These are phyloP conservation scores for Temnopleurus reevesii DNA, from an alignment of 53 echinoderm and acorn worm species.

Conservation along the genomic window DNA sequence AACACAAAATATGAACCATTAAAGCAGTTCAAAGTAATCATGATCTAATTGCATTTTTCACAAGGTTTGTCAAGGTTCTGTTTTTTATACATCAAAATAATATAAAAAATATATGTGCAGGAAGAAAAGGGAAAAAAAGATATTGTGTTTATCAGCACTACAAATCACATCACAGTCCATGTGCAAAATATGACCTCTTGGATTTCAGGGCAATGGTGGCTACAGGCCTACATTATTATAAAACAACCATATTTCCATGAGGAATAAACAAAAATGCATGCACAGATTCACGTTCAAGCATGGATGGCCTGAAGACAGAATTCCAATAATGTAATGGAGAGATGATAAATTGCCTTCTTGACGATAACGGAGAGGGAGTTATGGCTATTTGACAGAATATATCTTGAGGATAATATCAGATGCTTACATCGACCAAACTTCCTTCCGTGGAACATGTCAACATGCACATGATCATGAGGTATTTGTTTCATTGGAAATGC, in stretches of 20 bases:
- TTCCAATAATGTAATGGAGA: neutral
- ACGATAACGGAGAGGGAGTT: neutral
- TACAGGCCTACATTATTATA: neutral
- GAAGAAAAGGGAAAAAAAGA: neutral
- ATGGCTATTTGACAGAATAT: neutral
- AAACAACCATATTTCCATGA: too few species aligned
- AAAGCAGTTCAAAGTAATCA: too few species aligned
- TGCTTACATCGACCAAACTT: neutral
- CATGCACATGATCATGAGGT: neutral
- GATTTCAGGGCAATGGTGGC: too few species aligned
- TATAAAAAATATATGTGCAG: too few species aligned
- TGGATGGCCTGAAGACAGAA: neutral
- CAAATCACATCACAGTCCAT: too few species aligned
- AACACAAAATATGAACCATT: too few species aligned
- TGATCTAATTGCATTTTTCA: too few species aligned
- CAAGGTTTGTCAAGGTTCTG: too few species aligned
- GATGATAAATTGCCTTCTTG: neutral
- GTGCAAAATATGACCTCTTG: too few species aligned
- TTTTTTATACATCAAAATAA: too few species aligned
- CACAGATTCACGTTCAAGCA: neutral
- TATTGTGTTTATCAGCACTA: too few species aligned
- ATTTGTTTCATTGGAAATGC: too few species aligned
- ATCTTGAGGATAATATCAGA: neutral
- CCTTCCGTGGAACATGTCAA: neutral
- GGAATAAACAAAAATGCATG: neutral